Percentiles rank a stretch among this genome's conserved stretches.
Conservation (phyloP, 2,113 vertebrate species). For the Salvelinus sp. region DNA sequence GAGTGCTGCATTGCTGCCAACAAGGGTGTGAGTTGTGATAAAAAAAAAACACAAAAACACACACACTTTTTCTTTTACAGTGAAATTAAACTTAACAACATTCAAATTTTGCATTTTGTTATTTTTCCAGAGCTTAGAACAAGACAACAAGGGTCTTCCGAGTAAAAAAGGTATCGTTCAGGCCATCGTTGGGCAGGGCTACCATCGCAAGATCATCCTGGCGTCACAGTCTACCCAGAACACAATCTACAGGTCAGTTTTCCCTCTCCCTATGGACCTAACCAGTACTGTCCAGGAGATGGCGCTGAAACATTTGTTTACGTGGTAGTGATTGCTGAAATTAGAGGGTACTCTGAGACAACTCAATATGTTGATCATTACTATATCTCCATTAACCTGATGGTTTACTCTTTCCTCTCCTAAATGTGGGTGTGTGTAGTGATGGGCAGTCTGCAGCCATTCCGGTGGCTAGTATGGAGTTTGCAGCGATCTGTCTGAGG, state of each 20-base stretch:
- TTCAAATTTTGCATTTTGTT: slow-evolving; percentile 13
- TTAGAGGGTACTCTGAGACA: neutral
- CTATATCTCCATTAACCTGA: neutral
- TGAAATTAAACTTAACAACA: neutral
- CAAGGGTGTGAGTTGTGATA: slow-evolving; percentile 81
- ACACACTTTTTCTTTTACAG: neutral
- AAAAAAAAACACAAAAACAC: neutral
- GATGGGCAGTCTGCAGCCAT: slow-evolving; percentile 97
- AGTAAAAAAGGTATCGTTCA: slow-evolving; percentile 99
- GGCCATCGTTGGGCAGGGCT: slow-evolving; percentile 94
- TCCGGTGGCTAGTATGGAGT: slow-evolving; percentile 98
- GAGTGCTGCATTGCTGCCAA: slow-evolving; percentile 98
- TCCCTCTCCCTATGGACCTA: neutral
- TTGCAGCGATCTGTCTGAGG: slow-evolving; percentile 95
- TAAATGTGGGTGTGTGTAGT: slow-evolving; percentile 62
- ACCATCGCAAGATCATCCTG: slow-evolving; percentile 96
- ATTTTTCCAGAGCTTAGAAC: slow-evolving; percentile 84
- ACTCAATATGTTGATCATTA: neutral
- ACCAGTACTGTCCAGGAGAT: neutral
- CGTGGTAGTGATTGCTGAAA: neutral
- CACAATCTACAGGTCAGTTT: slow-evolving; percentile 88
- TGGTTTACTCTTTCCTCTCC: neutral
- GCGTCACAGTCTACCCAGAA: slow-evolving; percentile 96
- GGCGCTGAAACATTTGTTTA: neutral
- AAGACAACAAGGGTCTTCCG: slow-evolving; percentile 95